A percentile compares a stretch with the other conserved stretches of the same genome.
Conservation (phyloP, 2,797 vertebrate genomes). For the Cynodonichthys magdalenae region DNA sequence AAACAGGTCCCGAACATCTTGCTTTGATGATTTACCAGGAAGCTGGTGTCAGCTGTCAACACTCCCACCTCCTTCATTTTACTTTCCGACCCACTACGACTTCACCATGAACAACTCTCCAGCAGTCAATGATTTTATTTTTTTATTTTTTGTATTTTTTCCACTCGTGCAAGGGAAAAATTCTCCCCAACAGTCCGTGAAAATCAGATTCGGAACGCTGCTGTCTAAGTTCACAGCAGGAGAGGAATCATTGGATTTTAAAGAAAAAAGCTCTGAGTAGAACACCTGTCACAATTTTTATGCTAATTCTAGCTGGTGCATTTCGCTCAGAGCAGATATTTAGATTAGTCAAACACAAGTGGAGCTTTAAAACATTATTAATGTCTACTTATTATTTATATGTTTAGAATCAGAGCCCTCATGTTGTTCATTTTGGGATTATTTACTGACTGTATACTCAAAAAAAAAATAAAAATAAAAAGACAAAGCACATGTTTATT, state of each 20-base stretch:
- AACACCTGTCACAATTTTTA: slow-evolving; percentile 56
- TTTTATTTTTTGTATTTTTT: neutral
- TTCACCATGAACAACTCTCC: slow-evolving; percentile 23
- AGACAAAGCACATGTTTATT: too few species aligned
- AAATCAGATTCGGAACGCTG: slow-evolving; percentile 52
- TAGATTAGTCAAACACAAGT: slow-evolving; percentile 28
- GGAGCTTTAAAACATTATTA: slow-evolving; percentile 43
- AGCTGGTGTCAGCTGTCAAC: slow-evolving; percentile 57
- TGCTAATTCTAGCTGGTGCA: slow-evolving; percentile 42
- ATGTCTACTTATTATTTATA: slow-evolving; percentile 12
- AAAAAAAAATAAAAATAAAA: neutral
- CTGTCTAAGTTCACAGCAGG: slow-evolving; percentile 29
- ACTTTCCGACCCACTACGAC: slow-evolving; percentile 45
- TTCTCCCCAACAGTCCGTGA: slow-evolving; percentile 21
- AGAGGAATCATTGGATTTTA: slow-evolving; percentile 19
- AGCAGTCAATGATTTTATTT: neutral
- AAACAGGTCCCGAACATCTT: slow-evolving; percentile 59
- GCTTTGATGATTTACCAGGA: slow-evolving; percentile 67
- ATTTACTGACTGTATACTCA: slow-evolving; percentile 6
- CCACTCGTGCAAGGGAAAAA: slow-evolving; percentile 17
- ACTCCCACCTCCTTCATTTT: slow-evolving; percentile 65
- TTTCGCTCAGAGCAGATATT: slow-evolving; percentile 30
- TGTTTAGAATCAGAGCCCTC: slow-evolving; percentile 1
- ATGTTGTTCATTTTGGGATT: slow-evolving; percentile 8
- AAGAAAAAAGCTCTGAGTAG: slow-evolving; percentile 37